These are phyloP conservation scores for Xestoiulus laeticollis DNA, from an alignment of 2,888 invertebrate species.

Conservation along the genomic window DNA sequence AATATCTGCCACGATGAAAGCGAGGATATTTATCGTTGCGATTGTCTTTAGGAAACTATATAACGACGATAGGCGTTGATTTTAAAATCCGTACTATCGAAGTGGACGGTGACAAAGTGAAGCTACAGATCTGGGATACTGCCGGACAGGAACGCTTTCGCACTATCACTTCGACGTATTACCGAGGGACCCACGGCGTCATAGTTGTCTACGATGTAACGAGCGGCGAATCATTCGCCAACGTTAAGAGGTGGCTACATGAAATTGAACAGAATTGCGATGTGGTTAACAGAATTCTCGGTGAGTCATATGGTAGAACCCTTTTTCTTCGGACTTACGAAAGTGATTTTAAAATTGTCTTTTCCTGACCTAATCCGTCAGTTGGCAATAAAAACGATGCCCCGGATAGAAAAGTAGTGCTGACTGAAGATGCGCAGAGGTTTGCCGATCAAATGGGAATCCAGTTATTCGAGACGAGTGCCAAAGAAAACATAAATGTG, in stretches of 20 bases:
- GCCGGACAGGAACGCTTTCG: constrained; percentile 97
- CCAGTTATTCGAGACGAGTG: constrained; percentile 96
- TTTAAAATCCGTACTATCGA: constrained; percentile 98
- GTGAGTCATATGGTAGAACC: constrained; percentile 67
- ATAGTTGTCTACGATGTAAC: constrained; percentile 99
- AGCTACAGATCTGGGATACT: constrained; percentile 98
- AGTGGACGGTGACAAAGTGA: constrained; percentile 88
- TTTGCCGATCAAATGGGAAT: constrained; percentile 98
- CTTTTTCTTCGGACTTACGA: background rate
- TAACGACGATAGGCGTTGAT: constrained; percentile 99
- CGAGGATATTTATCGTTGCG: no score
- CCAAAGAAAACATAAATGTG: constrained; percentile 98
- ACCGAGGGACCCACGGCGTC: constrained; percentile 98
- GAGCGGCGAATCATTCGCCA: constrained; percentile 98
- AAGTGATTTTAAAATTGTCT: constrained; percentile 59
- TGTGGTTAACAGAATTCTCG: constrained; percentile 96
- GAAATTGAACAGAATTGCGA: constrained; percentile 99
- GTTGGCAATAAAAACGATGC: constrained; percentile 98
- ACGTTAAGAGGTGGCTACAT: constrained; percentile 98
- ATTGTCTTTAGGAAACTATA: constrained; percentile 69
- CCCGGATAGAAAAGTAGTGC: constrained; percentile 92
- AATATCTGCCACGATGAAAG: no score
- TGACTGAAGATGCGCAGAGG: constrained; percentile 95
- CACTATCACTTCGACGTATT: constrained; percentile 99
- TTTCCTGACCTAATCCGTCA: constrained; percentile 61